A percentile compares a stretch with the other conserved stretches of the same genome.
phyloP scores from a whole-genome alignment of 2,888 invertebrate genomes.

The Chymomyza procnemis region DNA sequence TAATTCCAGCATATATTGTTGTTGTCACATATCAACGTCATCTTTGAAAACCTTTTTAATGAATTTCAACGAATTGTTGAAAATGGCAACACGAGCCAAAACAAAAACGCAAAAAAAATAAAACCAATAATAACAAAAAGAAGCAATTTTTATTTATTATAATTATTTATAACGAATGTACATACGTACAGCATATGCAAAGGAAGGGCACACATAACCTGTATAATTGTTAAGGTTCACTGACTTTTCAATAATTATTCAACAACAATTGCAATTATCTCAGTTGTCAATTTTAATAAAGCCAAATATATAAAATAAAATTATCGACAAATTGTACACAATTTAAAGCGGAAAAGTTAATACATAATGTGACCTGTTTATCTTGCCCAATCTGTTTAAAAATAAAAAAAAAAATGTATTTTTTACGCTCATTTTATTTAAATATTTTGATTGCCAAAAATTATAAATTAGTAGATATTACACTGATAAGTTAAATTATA shows the following conservation, averaged over 20 bases:
- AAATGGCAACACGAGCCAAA: not conserved
- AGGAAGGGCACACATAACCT: not conserved
- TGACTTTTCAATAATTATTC: not conserved
- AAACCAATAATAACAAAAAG: not conserved
- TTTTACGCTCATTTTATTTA: not conserved
- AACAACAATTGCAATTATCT: not conserved
- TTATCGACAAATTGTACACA: not conserved
- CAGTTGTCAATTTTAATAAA: conserved; percentile 7
- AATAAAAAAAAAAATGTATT: not conserved
- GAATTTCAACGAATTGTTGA: not conserved
- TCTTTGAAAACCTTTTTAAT: conserved; percentile 16
- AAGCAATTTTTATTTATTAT: not conserved
- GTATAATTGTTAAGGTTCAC: not conserved
- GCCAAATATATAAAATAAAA: conserved; percentile 16
- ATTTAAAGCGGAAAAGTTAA: not conserved
- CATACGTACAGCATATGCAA: not conserved
- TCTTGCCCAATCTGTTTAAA: not conserved
- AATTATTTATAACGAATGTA: not conserved
- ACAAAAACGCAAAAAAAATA: conserved; percentile 4
- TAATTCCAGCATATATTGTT: conserved; percentile 32
- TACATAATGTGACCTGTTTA: not conserved
- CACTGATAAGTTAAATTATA: not conserved
- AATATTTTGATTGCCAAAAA: not conserved
- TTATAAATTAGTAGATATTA: too few species aligned
- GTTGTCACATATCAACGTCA: conserved; percentile 42